These are phyloP conservation scores for Hyalella azteca DNA, from an alignment of 2,888 invertebrate genomes.

Conservation along the genomic window DNA sequence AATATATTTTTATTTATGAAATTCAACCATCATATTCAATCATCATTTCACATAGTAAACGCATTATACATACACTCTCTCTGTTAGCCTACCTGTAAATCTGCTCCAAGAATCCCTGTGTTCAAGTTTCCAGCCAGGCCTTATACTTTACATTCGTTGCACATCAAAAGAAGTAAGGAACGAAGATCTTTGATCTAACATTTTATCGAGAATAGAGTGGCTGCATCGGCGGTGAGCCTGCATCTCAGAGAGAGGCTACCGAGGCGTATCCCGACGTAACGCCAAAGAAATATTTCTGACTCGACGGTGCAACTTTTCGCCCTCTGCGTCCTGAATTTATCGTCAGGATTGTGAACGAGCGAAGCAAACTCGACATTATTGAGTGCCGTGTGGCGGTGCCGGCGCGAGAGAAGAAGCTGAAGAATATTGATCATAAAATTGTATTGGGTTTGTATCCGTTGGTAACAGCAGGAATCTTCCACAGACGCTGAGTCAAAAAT, in stretches of 20 bases:
- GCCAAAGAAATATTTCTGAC: background rate
- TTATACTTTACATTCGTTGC: background rate
- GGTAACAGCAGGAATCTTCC: conserved; percentile 6
- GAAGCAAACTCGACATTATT: conserved; percentile 14
- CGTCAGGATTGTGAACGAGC: conserved; percentile 6
- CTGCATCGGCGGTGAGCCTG: background rate
- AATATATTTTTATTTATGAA: no score
- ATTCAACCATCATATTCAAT: no score
- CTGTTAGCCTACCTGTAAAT: no score
- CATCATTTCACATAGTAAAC: no score
- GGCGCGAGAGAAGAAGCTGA: background rate
- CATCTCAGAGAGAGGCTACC: background rate
- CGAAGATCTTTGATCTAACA: background rate
- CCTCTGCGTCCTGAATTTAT: background rate
- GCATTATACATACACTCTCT: no score
- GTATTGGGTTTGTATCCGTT: background rate
- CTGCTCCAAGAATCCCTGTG: no score
- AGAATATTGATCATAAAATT: conserved; percentile 10
- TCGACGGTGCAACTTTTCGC: background rate
- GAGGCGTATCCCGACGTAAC: background rate
- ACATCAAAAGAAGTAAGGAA: background rate
- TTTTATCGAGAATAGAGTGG: background rate
- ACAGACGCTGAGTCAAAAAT: background rate
- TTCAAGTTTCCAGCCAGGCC: no score
- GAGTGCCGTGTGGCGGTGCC: conserved; percentile 8